A percentile compares a stretch with the other conserved stretches of the same genome.
These are phyloP conservation scores for Pandemis cinnamomeana DNA, from an alignment of 2,888 invertebrate species.

Conservation along the genomic window DNA sequence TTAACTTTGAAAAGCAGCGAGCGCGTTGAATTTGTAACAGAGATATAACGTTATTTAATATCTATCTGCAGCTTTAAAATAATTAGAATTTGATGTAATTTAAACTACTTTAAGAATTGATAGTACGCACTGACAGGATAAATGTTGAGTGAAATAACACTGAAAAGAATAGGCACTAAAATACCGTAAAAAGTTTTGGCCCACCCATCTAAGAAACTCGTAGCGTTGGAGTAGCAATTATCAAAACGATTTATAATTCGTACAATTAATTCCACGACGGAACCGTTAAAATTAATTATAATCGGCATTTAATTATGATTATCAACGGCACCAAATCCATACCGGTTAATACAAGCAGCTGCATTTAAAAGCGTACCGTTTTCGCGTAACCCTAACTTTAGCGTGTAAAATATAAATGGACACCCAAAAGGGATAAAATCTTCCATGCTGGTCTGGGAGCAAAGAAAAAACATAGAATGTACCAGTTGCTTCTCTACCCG, in stretches of 20 bases:
- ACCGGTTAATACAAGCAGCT: conserved; percentile 2
- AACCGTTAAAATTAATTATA: conserved; percentile 5
- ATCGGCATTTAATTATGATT: conserved; percentile 15
- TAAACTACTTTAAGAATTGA: neutral
- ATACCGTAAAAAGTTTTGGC: neutral
- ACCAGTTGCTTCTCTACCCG: no score
- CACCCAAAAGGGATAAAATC: neutral
- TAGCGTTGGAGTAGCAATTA: neutral
- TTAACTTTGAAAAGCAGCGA: neutral
- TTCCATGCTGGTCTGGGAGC: no score
- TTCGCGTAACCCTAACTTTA: neutral
- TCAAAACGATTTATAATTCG: conserved; percentile 1
- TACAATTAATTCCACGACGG: neutral
- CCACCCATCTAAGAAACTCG: neutral
- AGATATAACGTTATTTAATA: neutral
- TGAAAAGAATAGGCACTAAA: no score
- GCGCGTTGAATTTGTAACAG: neutral
- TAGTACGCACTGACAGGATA: neutral
- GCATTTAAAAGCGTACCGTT: neutral
- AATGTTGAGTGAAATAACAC: neutral
- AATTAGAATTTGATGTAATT: neutral
- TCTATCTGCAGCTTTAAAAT: neutral
- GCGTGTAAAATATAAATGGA: neutral
- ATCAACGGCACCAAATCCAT: conserved; percentile 6
- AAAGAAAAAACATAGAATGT: no score